Evolutionary conservation across 2,797 vertebrate genomes (phyloP), one percentile per base, ranked within the genome.

Genomic region (Myripristis murdjan): DNA sequence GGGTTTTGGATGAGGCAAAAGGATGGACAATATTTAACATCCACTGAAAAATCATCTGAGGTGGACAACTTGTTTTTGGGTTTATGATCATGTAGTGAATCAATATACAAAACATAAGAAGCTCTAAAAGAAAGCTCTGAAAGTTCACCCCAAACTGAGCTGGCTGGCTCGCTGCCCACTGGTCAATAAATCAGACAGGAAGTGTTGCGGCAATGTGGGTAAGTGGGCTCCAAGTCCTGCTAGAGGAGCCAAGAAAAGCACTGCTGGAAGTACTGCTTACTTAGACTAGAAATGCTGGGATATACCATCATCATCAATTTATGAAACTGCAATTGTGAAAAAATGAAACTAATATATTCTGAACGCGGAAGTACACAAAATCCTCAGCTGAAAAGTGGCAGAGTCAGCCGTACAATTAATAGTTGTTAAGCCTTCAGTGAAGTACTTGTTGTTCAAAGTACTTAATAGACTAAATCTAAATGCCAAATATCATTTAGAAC

Each of bases 121-220:
- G 15, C 41, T 5, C 47, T 39, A 18, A 24, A 44, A 28, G 33
- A 55, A 33, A 63, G 26, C 49, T 24, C 14, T 51, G 8, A 53
- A 28, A 39, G 12, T 37, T 59, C 47, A 57, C 20, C 35, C 11
- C 23, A 67, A 62, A 77, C 31, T 39, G 16, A 47, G 31, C 49
- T 0, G 52, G 11, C 47, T 28, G 33, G 52, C 56, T 18, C 46
- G 37, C 58, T 44, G 71, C 39, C 60, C 5, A 31, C 22, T 58
- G 63, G 48, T 69, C 37, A 64, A 71, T 72, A 70, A 65, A 70
- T 77, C 22, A 74, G 28, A 49, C 43, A 58, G 64, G 53, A 76
- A 16, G 22, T 26, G 44, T 14, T 43, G 16, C 23, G 28, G n/a
- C 37, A 14, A 31, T 48, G 18, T 55, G 23, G 49, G 12, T 23